Percentiles rank a stretch among this genome's conserved stretches.
Conservation (phyloP, 2,113 vertebrate genomes). For the Oryzias melastigma region DNA sequence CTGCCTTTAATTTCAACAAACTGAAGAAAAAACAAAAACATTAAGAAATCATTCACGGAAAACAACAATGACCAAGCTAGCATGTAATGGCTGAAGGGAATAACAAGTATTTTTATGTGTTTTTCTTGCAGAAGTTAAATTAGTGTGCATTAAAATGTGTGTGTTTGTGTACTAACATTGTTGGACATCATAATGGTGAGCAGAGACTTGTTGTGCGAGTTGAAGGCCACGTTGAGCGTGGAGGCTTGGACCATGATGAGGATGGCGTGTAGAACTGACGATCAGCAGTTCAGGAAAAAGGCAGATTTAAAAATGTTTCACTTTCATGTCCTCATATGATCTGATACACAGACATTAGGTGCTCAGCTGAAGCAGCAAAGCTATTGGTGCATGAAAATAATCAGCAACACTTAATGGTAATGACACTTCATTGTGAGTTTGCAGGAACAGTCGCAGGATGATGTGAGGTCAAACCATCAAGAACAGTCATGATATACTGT, state of each 20-base stretch:
- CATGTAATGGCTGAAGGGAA: too few relatives aligned
- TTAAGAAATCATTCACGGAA: constrained; percentile 1
- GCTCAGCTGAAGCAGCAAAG: too few relatives aligned
- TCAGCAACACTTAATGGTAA: too few relatives aligned
- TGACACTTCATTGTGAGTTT: too few relatives aligned
- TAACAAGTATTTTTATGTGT: too few relatives aligned
- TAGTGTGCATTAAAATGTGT: constrained; percentile 4
- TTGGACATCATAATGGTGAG: constrained; percentile 99
- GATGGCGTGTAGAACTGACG: constrained; percentile 91
- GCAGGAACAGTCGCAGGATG: too few relatives aligned
- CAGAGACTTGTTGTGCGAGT: constrained; percentile 98
- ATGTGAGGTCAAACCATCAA: too few relatives aligned
- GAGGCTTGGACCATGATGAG: constrained; percentile 99
- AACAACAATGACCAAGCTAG: too few relatives aligned
- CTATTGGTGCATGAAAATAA: too few relatives aligned
- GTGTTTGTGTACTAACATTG: constrained; percentile 83
- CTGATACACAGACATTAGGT: too few relatives aligned
- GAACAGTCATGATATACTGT: too few relatives aligned
- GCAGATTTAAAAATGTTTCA: not conserved
- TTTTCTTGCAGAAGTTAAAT: not conserved
- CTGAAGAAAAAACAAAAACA: constrained; percentile 66
- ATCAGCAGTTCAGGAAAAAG: constrained; percentile 79
- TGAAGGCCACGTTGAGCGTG: constrained; percentile 97
- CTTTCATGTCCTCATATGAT: too few relatives aligned
- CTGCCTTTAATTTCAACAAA: constrained; percentile 99